Evolutionary conservation across 2,113 vertebrate genomes (phyloP), one percentile per base, ranked within the genome.

Genomic region (Xenopus tropicalis): DNA sequence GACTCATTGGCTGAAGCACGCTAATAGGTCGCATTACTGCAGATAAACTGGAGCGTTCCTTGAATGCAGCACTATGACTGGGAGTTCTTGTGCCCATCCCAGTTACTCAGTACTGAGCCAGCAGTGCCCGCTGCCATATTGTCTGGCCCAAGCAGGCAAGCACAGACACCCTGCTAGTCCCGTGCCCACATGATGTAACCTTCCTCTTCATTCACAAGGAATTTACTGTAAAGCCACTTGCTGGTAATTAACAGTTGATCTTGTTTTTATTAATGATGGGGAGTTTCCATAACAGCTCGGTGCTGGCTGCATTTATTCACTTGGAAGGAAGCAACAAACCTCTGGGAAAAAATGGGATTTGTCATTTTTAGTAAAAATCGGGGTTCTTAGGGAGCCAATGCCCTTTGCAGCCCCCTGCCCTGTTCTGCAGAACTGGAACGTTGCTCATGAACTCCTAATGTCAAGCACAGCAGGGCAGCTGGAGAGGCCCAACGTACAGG

Each of bases 241-340:
- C 71, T 82, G 85, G 86, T 85, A 24, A 85, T 86, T 88, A 82
- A 63, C 37, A 82, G 82, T 84, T 84, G 81, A 85, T 89, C 81
- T 90, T 86, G 82, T 87, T 89, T 91, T 85, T 86, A 88, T 86
- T 86, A 82, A 79, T 84, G 85, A 83, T 89, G 86, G 86, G 81
- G 79, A 68, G 61, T 82, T 88, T 90, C 87, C 88, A 89, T 87
- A 78, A 83, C 77, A 80, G 80, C 84, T 80, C 75, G 80, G 77
- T 79, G 81, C 85, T 82, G 80, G 81, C 83, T 84, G 44, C 11
- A 46, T 46, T 2, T 5, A 6, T 11, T 14, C 14, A 46, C 44
- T 29, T 29, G 25, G 25, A 29, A 29, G 25, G 25, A 29, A 29
- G 6, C 25, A 29, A 29, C 3, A 29, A 29, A 29, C 3, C 25